phyloP scores from a whole-genome alignment of 2,113 vertebrate species.

The Tamias sibiricus region DNA sequence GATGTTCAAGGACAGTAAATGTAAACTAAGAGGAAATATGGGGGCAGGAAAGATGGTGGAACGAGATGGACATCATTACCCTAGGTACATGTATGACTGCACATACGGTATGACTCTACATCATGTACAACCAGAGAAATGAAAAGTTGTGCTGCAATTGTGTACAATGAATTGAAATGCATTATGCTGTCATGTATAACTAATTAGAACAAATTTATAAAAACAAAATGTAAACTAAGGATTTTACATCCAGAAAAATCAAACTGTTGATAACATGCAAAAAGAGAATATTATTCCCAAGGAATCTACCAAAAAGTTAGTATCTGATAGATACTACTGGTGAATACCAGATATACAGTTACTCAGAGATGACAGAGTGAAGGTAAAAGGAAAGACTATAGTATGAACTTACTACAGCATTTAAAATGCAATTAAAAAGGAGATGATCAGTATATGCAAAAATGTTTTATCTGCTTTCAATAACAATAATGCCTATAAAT shows the following conservation, averaged over 20 bases:
- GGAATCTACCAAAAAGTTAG: slow-evolving; percentile 50
- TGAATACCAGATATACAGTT: slow-evolving; percentile 47
- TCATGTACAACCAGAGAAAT: no score
- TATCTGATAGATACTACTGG: slow-evolving; percentile 48
- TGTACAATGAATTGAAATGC: no score
- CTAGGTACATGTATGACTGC: no score
- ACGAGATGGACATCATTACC: no score
- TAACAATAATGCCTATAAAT: slow-evolving; percentile 22
- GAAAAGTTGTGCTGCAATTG: no score
- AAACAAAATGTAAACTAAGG: slow-evolving; percentile 60
- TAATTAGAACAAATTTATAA: no score
- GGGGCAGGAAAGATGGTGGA: no score
- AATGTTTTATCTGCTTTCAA: slow-evolving; percentile 7
- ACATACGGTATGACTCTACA: no score
- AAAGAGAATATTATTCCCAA: slow-evolving; percentile 59
- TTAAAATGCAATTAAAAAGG: slow-evolving; percentile 63
- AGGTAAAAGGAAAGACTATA: slow-evolving; percentile 10
- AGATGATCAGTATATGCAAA: slow-evolving; percentile 23
- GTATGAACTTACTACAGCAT: slow-evolving; percentile 3
- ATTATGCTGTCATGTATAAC: no score
- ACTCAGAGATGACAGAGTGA: slow-evolving; percentile 25
- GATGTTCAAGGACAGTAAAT: slow-evolving; percentile 62
- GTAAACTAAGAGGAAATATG: not conserved
- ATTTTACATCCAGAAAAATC: slow-evolving; percentile 66
- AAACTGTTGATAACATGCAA: slow-evolving; percentile 61